phyloP scores from a whole-genome alignment of 2,797 vertebrate genomes.

The Apogon hyalosoma region DNA sequence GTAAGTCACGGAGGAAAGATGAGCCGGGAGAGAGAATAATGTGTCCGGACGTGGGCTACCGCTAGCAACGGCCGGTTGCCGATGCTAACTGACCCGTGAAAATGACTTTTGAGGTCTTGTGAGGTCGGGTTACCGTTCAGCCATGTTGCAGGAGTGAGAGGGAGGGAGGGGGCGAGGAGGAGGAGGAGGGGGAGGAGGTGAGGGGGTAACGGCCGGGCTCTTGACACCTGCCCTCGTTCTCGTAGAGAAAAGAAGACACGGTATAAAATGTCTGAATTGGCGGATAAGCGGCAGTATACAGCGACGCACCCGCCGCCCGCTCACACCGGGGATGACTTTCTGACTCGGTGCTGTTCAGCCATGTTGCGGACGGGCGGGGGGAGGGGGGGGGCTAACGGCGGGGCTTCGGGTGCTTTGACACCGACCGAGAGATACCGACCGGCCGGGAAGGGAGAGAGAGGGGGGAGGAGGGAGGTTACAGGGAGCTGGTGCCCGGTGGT shows the following conservation, averaged over 20 bases:
- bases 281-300: background rate
- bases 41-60: slow-evolving; percentile 20
- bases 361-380: slow-evolving; percentile 52
- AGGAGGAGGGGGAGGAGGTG: background rate
- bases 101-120: slow-evolving; percentile 74
- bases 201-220: slow-evolving; percentile 42
- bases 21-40: background rate
- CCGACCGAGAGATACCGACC: slow-evolving; percentile 44
- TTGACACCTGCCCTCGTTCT: slow-evolving; percentile 75
- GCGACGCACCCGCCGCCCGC: background rate
- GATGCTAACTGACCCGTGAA: slow-evolving; percentile 68
- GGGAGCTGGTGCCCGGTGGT: slow-evolving; percentile 32
- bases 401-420: slow-evolving; percentile 54
- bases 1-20: slow-evolving; percentile 66
- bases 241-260: background rate
- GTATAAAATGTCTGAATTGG: background rate
- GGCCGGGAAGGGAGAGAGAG: background rate
- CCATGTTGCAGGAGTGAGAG: slow-evolving; percentile 67
- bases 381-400: slow-evolving; percentile 32
- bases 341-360: slow-evolving; percentile 66
- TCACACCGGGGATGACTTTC: slow-evolving; percentile 45
- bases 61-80: slow-evolving; percentile 7
- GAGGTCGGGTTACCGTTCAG: slow-evolving; percentile 78
- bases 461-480: background rate
- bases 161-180: background rate